Conservation (phyloP, 2,797 vertebrate species). For the Xyrichtys novacula region DNA sequence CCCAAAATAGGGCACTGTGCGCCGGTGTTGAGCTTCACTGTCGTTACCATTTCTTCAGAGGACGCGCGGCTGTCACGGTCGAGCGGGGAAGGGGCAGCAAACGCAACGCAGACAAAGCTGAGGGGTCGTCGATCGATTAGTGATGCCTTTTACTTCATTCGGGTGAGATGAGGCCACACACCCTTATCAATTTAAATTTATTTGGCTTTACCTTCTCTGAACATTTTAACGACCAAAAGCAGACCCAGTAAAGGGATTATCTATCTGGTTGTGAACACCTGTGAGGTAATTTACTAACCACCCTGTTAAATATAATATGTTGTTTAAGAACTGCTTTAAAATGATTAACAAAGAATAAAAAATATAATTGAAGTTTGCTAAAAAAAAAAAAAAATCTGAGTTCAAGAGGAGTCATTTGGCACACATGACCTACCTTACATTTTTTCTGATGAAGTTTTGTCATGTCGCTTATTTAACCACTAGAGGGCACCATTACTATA, state of each 20-base stretch:
- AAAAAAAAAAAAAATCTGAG: no score
- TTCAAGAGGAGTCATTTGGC: no score
- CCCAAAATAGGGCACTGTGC: conserved; percentile 81
- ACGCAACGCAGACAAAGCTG: background rate
- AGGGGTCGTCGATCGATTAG: conserved; percentile 49
- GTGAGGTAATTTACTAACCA: no score
- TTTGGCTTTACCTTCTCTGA: background rate
- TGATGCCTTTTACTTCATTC: conserved; percentile 30
- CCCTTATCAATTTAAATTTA: background rate
- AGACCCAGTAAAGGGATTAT: no score
- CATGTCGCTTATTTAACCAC: conserved; percentile 32
- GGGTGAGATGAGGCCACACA: background rate
- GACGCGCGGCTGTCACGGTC: background rate
- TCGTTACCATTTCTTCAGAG: conserved; percentile 64
- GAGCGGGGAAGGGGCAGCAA: background rate
- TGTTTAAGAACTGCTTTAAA: no score
- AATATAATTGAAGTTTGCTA: no score
- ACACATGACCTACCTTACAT: background rate
- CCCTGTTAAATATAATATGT: no score
- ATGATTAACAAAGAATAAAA: no score
- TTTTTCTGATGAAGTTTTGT: background rate
- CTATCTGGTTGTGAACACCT: background rate
- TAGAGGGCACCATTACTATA: conserved; percentile 72
- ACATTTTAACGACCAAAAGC: no score
- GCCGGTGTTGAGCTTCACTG: conserved; percentile 79